Evolutionary conservation across 2,888 invertebrate species (phyloP).

Genomic region (Luperina testacea): DNA sequence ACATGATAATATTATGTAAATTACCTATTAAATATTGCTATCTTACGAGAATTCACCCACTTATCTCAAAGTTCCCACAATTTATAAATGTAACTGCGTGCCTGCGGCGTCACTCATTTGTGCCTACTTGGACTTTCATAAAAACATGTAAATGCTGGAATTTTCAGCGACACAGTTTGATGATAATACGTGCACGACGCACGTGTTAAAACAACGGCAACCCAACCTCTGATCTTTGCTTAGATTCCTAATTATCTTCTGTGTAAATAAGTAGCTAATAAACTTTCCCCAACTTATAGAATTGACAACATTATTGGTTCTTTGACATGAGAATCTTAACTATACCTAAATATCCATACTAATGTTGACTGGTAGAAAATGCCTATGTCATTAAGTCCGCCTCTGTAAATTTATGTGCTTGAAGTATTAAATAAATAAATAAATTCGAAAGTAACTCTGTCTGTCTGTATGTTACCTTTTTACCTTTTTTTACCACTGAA

Average conservation of each 20-base stretch:
- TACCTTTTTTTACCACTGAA: too few species aligned
- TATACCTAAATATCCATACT: neutral
- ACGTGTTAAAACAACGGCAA: neutral
- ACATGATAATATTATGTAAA: conserved; percentile 51
- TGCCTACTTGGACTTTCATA: conserved; percentile 26
- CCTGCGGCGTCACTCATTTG: conserved; percentile 11
- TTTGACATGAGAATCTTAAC: neutral
- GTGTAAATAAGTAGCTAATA: neutral
- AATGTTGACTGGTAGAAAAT: too few species aligned
- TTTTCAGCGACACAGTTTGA: conserved; percentile 1
- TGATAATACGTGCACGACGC: too few species aligned
- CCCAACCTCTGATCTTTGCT: neutral
- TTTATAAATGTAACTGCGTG: conserved; percentile 39
- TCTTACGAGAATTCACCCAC: conserved; percentile 41
- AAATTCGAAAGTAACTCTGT: too few species aligned
- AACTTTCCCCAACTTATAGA: neutral
- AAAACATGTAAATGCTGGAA: conserved; percentile 8
- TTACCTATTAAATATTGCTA: conserved; percentile 54
- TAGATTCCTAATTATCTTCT: neutral
- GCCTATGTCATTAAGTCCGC: too few species aligned
- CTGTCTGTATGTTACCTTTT: too few species aligned
- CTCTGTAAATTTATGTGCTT: too few species aligned
- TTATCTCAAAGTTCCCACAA: conserved; percentile 36
- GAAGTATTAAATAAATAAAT: too few species aligned
- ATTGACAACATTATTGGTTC: neutral